These are phyloP conservation scores for Pteronotus mesoamericanus DNA, from an alignment of 2,797 vertebrate genomes.

Conservation along the genomic window DNA sequence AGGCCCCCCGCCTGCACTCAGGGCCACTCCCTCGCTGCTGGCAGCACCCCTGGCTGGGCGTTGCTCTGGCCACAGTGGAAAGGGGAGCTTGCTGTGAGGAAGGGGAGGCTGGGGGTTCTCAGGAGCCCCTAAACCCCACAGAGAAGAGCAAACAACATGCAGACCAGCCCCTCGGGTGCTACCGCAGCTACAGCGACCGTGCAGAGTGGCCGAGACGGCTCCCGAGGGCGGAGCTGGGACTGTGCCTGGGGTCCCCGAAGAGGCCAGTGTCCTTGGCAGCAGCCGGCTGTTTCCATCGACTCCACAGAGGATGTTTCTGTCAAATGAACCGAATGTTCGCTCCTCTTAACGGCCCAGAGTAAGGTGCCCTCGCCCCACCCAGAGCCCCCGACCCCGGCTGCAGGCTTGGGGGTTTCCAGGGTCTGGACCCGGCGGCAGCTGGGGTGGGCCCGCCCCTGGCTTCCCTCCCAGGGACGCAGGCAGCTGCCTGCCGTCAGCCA, in stretches of 20 bases:
- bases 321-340: constrained; percentile 67
- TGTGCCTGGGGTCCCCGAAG: accelerated
- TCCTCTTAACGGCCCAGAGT: constrained; percentile 59
- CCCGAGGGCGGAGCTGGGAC: neutral
- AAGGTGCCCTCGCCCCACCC: constrained; percentile 41
- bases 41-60: no score
- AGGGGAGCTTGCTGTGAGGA: neutral
- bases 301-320: constrained; percentile 55
- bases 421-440: neutral
- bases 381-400: neutral
- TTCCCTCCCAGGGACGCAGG: neutral
- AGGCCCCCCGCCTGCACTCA: no score
- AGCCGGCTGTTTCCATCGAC: neutral
- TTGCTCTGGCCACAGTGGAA: no score
- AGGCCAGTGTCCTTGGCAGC: neutral
- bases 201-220: no score
- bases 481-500: neutral
- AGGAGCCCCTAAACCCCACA: neutral
- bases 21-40: neutral
- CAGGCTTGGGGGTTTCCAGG: neutral
- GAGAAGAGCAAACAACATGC: neutral
- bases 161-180: neutral
- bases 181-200: accelerated
- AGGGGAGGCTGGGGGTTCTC: neutral
- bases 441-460: neutral